Conservation (phyloP, 1,140 invertebrate species). For the Antheraea mylitta region DNA sequence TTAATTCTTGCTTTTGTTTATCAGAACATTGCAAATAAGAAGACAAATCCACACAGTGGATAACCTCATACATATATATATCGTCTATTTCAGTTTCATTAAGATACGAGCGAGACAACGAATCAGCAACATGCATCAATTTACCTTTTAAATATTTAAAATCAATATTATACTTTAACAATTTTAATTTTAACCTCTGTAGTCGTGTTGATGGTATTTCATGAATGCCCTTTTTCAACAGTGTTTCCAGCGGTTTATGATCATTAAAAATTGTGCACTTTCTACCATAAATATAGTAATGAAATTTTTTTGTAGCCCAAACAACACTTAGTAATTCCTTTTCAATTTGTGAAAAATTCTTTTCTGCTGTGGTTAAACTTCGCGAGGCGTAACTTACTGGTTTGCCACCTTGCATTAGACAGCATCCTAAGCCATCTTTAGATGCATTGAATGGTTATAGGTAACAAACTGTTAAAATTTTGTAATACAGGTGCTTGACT, state of each 20-base stretch:
- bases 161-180: constrained; percentile 29
- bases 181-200: constrained; percentile 55
- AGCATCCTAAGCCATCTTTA: too few species aligned
- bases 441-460: too few species aligned
- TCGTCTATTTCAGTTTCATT: not conserved
- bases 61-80: constrained; percentile 7
- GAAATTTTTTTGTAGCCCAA: constrained; percentile 8
- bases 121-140: not conserved
- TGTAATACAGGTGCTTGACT: constrained; percentile 11
- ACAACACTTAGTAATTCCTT: constrained; percentile 26
- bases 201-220: constrained; percentile 46
- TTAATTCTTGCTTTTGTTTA: too few species aligned
- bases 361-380: constrained; percentile 16
- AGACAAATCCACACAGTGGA: constrained; percentile 29
- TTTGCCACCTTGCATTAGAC: too few species aligned
- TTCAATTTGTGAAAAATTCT: constrained; percentile 17
- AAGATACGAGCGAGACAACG: too few species aligned
- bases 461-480: constrained; percentile 37
- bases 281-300: constrained; percentile 9
- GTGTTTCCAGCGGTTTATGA: constrained; percentile 41
- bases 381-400: too few species aligned
- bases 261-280: constrained; percentile 41
- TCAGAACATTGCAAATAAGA: too few species aligned
- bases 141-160: not conserved
- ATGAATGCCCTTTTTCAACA: constrained; percentile 29